These are phyloP conservation scores for Sisyra nigra DNA, from an alignment of 2,888 invertebrate species.

Conservation along the genomic window DNA sequence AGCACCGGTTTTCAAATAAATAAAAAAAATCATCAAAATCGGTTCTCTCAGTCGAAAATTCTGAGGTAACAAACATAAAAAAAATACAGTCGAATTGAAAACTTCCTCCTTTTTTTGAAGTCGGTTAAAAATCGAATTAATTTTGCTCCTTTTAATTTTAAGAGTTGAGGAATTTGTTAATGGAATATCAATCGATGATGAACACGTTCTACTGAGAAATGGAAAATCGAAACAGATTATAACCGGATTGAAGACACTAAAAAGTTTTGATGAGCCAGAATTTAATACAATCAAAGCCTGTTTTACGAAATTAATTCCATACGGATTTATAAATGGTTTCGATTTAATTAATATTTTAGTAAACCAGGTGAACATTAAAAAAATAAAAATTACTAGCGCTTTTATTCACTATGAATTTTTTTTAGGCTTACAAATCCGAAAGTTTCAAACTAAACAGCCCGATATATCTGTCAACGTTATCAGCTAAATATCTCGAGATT, in stretches of 20 bases:
- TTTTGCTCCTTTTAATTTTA: no score
- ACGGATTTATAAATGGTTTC: constrained; percentile 20
- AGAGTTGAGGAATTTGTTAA: constrained; percentile 23
- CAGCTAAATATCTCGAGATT: constrained; percentile 20
- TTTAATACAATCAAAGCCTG: constrained; percentile 11
- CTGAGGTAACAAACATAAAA: no score
- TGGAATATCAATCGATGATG: constrained; percentile 18
- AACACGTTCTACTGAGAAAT: constrained; percentile 23
- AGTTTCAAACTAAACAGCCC: constrained; percentile 17
- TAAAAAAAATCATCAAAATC: no score
- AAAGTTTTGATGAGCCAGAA: background rate
- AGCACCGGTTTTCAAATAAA: no score
- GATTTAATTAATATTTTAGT: constrained; percentile 18
- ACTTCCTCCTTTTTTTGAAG: no score
- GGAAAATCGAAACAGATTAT: constrained; percentile 23
- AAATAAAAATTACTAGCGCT: no score
- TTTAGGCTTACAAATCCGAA: constrained; percentile 19
- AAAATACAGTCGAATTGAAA: no score
- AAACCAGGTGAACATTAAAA: constrained; percentile 22
- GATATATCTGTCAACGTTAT: constrained; percentile 19
- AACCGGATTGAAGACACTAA: constrained; percentile 23
- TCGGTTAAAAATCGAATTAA: no score
- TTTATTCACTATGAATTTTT: constrained; percentile 6
- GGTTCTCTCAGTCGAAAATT: no score
- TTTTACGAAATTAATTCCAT: constrained; percentile 20